These are phyloP conservation scores for Plutella xylostella DNA, from an alignment of 2,888 invertebrate genomes.

Conservation along the genomic window DNA sequence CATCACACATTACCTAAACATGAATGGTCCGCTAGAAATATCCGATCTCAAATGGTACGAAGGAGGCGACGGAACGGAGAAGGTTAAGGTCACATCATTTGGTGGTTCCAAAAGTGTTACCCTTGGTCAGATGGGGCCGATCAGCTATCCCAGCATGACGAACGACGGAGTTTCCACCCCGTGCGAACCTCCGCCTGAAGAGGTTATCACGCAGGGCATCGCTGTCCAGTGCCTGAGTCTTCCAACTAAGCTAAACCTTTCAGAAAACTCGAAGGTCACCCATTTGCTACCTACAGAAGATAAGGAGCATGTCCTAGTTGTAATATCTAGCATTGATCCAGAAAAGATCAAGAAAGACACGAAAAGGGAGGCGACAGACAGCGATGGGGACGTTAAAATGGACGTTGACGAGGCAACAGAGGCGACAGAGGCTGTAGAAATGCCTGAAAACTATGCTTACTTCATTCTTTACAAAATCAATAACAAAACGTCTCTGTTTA, in stretches of 20 bases:
- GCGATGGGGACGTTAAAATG: constrained; percentile 54
- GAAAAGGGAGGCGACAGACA: constrained; percentile 32
- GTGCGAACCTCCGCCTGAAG: constrained; percentile 54
- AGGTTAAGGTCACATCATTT: constrained; percentile 44
- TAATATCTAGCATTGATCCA: constrained; percentile 54
- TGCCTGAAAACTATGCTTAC: constrained; percentile 43
- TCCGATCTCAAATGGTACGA: constrained; percentile 61
- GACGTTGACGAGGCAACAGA: constrained; percentile 48
- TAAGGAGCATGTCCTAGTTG: constrained; percentile 75
- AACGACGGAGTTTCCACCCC: constrained; percentile 64
- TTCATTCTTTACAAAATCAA: constrained; percentile 52
- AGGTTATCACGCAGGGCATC: constrained; percentile 49
- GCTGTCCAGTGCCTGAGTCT: constrained; percentile 72
- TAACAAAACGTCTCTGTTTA: constrained; percentile 44
- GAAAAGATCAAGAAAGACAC: constrained; percentile 34
- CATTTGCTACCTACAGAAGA: constrained; percentile 78
- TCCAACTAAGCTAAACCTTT: constrained; percentile 56
- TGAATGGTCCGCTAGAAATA: constrained; percentile 60
- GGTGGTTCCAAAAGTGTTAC: constrained; percentile 30
- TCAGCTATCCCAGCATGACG: constrained; percentile 44
- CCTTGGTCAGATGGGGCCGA: constrained; percentile 45
- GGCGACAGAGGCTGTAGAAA: constrained; percentile 29
- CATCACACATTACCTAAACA: constrained; percentile 50
- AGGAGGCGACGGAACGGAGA: constrained; percentile 48
- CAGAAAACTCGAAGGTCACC: constrained; percentile 65